phyloP scores from a whole-genome alignment of 1,140 invertebrate species.

The Chlorops oryzae region DNA sequence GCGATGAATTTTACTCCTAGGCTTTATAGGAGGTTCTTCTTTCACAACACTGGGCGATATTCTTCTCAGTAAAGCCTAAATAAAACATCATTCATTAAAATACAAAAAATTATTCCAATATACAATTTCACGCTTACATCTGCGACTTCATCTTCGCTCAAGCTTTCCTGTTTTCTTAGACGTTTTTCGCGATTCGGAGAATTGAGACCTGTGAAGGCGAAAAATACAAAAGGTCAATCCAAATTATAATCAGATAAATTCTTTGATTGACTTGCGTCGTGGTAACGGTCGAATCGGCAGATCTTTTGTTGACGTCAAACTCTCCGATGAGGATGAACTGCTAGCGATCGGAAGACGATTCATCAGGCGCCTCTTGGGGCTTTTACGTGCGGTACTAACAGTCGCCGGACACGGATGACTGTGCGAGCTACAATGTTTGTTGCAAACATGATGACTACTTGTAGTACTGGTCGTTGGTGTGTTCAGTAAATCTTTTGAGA shows the following conservation, averaged over 20 bases:
- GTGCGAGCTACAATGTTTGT: slow-evolving; percentile 38
- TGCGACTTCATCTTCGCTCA: slow-evolving; percentile 20
- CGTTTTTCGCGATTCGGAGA: slow-evolving; percentile 16
- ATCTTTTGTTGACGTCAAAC: slow-evolving; percentile 46
- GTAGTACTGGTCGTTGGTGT: slow-evolving; percentile 50
- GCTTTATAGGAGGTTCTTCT: slow-evolving; percentile 47
- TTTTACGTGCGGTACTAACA: slow-evolving; percentile 44
- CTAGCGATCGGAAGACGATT: slow-evolving; percentile 46
- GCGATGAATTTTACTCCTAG: slow-evolving; percentile 54
- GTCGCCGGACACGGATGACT: slow-evolving; percentile 24
- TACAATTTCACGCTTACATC: slow-evolving; percentile 16
- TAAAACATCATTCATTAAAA: background rate
- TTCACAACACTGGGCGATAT: slow-evolving; percentile 26
- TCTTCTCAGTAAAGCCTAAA: slow-evolving; percentile 16
- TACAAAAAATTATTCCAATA: background rate
- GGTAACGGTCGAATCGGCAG: slow-evolving; percentile 13
- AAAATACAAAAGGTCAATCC: slow-evolving; percentile 1
- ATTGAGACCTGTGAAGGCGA: slow-evolving; percentile 12
- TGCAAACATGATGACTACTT: slow-evolving; percentile 50
- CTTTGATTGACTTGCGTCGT: slow-evolving; percentile 2
- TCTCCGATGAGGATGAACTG: slow-evolving; percentile 52
- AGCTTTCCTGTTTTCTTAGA: slow-evolving; percentile 14
- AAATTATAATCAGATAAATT: too few relatives aligned
- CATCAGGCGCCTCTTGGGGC: slow-evolving; percentile 50
- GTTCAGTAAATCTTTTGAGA: slow-evolving; percentile 27